Base-by-base conservation (phyloP, 2,888 invertebrate species). In the Idaea aversata region DNA sequence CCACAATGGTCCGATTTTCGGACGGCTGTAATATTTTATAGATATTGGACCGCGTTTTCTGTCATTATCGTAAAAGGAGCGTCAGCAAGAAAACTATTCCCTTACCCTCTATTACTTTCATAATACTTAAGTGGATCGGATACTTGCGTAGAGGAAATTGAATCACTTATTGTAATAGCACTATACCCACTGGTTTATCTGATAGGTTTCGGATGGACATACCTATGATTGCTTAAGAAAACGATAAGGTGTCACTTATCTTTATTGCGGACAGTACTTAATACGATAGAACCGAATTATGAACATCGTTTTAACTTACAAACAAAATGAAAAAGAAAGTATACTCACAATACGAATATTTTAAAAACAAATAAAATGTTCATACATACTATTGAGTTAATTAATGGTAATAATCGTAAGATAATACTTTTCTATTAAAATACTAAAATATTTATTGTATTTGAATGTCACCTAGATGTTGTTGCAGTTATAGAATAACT, bases 31-130 rank as follows among this genome's bases (percentile, higher is more conserved):
- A 83, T 90, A 91, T 88, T 91, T 92, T 92, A 92, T 91, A 88
- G 91, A 90, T 92, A 92, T 91, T 90, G 90, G 88, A 90, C 89
- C 88, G 87, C 88, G 86, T 90, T 91, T 88, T 85, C 87, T 86
- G 84, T 91, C 90, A 90, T 92, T 92, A 92, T 91, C 90, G 90
- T 91, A 91, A 91, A 91, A 91, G 90, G 86, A 93, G 87, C 89
- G 88, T 91, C 91, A 91, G 91, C 91, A 90, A 88, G 90, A 91
- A 92, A 93, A 93, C 92, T 91, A 91, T 91, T 91, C 88, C 66
- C 84, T 84, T 86, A 84, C 84, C 85, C 77, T 88, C 86, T 90
- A 90, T 91, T 90, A 87, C 92, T 88, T 87, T 90, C 90, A 90
- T 93, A 93, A 92, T 91, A 91, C 90, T 90, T 90, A 92, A 92